phyloP scores from a whole-genome alignment of 35 echinoderm and acorn worm genomes.

The Strongylocentrotus purpuratus region DNA sequence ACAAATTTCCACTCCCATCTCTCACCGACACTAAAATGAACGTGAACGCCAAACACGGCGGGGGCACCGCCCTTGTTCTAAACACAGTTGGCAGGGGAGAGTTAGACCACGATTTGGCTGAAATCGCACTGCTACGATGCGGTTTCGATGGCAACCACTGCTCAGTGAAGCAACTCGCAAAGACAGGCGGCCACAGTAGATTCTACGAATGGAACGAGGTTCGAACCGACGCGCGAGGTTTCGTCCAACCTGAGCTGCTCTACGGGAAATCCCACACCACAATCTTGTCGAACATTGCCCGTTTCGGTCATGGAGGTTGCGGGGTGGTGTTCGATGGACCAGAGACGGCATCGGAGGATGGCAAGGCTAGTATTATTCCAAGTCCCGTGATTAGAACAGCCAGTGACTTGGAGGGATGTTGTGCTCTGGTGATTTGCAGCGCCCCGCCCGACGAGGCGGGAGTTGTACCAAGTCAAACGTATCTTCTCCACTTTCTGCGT shows the following conservation, averaged over 20 bases:
- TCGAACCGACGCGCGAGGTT: slow-evolving; percentile 52
- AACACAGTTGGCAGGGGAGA: slow-evolving; percentile 39
- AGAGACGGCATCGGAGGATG: neutral
- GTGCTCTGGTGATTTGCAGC: slow-evolving; percentile 69
- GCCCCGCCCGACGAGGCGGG: slow-evolving; percentile 46
- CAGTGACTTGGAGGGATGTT: neutral
- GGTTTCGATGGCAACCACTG: slow-evolving; percentile 76
- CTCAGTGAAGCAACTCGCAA: slow-evolving; percentile 48
- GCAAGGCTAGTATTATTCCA: neutral
- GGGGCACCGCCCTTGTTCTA: slow-evolving; percentile 66
- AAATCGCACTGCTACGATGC: slow-evolving; percentile 67
- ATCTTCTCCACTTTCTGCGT: slow-evolving; percentile 44
- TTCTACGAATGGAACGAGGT: slow-evolving; percentile 68
- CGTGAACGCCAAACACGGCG: slow-evolving; percentile 77
- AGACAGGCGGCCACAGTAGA: slow-evolving; percentile 58
- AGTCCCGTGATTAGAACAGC: neutral
- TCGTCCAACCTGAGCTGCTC: slow-evolving; percentile 52
- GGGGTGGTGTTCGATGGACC: slow-evolving; percentile 46
- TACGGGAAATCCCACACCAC: slow-evolving; percentile 68
- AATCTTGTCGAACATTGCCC: slow-evolving; percentile 72
- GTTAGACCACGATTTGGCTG: slow-evolving; percentile 3
- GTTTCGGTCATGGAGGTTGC: slow-evolving; percentile 62
- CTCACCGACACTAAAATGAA: slow-evolving; percentile 65
- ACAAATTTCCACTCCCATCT: slow-evolving; percentile 51
- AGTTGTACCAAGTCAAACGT: slow-evolving; percentile 35